A percentile compares a stretch with the other conserved stretches of the same genome.
phyloP scores from a whole-genome alignment of 2,797 vertebrate species.

The Synanceia verrucosa region DNA sequence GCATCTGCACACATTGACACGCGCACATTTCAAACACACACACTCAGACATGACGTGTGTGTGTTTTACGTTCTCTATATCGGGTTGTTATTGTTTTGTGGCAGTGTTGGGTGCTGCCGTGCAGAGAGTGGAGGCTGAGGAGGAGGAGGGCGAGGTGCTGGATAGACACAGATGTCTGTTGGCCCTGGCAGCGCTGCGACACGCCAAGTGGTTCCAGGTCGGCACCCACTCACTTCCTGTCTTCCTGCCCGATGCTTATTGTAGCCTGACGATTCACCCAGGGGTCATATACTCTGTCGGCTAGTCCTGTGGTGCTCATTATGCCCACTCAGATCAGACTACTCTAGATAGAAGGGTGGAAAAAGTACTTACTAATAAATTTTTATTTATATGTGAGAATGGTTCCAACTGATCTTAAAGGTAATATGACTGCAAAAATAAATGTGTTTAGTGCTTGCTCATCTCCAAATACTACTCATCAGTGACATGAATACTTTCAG shows the following conservation, averaged over 20 bases:
- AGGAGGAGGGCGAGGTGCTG: constrained; percentile 93
- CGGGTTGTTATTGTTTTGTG: constrained; percentile 89
- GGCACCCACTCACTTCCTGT: constrained; percentile 94
- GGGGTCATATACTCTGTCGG: constrained; percentile 16
- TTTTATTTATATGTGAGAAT: neutral
- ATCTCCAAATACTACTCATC: constrained; percentile 3
- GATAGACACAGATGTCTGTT: constrained; percentile 99
- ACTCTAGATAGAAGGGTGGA: neutral
- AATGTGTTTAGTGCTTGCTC: neutral
- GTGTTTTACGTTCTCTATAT: constrained; percentile 86
- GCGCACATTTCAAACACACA: constrained; percentile 69
- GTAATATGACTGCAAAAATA: neutral
- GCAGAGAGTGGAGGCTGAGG: constrained; percentile 92
- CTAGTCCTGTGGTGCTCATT: neutral
- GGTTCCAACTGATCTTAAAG: neutral
- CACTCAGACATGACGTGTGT: constrained; percentile 83
- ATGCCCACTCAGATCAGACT: neutral
- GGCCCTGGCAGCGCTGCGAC: constrained; percentile 99
- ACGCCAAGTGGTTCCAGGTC: constrained; percentile 99
- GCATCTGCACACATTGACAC: constrained; percentile 60
- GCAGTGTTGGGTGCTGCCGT: constrained; percentile 97
- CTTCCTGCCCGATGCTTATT: constrained; percentile 84
- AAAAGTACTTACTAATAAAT: neutral
- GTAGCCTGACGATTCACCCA: constrained; percentile 86
- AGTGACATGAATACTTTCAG: neutral